phyloP scores from a whole-genome alignment of 2,113 vertebrate genomes.

The Aptenodytes patagonicus region DNA sequence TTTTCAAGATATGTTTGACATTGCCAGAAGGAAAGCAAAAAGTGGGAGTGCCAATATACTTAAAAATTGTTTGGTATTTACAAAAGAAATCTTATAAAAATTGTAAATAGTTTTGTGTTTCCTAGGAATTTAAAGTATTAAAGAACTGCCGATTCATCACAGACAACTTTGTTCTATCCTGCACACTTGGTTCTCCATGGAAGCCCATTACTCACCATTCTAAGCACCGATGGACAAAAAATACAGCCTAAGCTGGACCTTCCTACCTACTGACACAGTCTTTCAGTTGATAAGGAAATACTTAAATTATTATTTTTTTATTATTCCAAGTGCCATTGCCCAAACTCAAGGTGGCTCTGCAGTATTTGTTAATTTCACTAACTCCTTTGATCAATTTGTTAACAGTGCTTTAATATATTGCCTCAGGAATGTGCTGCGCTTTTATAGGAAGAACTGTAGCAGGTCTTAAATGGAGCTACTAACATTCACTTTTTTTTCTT shows the following conservation, averaged over 20 bases:
- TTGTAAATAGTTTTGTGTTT: conserved; percentile 37
- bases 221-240: background rate
- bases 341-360: background rate
- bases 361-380: background rate
- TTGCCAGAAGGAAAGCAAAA: background rate
- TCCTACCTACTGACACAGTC: background rate
- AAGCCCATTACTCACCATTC: background rate
- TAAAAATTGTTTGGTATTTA: background rate
- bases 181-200: background rate
- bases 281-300: background rate
- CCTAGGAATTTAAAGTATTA: conserved; percentile 42
- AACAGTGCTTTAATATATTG: background rate
- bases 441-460: background rate
- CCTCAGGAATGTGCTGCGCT: background rate
- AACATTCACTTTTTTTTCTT: background rate
- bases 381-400: background rate
- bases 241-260: background rate
- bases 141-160: background rate
- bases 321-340: background rate
- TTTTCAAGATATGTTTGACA: background rate
- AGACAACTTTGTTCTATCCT: background rate
- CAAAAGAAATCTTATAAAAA: background rate
- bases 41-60: background rate
- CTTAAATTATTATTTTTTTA: background rate
- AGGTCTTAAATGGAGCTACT: background rate